Percentiles rank a stretch among this genome's conserved stretches.
Evolutionary conservation across 64 coral and sea anemone genomes (phyloP).

Genomic region (Montipora cactus): DNA sequence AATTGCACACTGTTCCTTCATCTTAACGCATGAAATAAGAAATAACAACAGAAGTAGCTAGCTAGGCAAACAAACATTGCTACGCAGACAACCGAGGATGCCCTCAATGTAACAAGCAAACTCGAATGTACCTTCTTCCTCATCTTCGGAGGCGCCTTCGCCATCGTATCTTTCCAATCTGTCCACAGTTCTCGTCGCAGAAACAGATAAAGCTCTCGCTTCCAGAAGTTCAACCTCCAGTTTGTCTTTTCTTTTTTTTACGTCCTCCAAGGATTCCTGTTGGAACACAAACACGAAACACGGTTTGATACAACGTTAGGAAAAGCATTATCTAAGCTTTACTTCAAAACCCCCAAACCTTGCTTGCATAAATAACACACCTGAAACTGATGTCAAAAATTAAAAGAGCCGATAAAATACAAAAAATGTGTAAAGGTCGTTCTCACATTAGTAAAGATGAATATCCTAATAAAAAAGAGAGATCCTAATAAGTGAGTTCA

Average conservation of each 20-base stretch:
- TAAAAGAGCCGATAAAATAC: too few relatives aligned
- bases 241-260: slow-evolving; percentile 90
- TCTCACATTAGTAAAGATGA: too few relatives aligned
- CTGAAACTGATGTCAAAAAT: too few relatives aligned
- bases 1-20: too few relatives aligned
- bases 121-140: slow-evolving; percentile 70
- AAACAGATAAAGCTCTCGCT: slow-evolving; percentile 68
- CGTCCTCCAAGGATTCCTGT: slow-evolving; percentile 91
- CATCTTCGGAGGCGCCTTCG: slow-evolving; percentile 91
- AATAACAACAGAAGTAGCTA: neutral
- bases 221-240: slow-evolving; percentile 75
- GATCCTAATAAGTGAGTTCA: too few relatives aligned
- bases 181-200: slow-evolving; percentile 76
- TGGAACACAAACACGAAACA: neutral
- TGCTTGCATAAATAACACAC: too few relatives aligned
- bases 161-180: slow-evolving; percentile 82
- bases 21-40: neutral
- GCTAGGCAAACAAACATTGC: neutral
- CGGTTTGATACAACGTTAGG: neutral
- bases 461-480: too few relatives aligned
- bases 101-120: neutral
- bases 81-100: neutral
- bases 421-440: too few relatives aligned
- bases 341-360: neutral
- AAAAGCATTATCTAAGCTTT: neutral